phyloP scores from a whole-genome alignment of 2,888 invertebrate species.

The Eledona agricola region DNA sequence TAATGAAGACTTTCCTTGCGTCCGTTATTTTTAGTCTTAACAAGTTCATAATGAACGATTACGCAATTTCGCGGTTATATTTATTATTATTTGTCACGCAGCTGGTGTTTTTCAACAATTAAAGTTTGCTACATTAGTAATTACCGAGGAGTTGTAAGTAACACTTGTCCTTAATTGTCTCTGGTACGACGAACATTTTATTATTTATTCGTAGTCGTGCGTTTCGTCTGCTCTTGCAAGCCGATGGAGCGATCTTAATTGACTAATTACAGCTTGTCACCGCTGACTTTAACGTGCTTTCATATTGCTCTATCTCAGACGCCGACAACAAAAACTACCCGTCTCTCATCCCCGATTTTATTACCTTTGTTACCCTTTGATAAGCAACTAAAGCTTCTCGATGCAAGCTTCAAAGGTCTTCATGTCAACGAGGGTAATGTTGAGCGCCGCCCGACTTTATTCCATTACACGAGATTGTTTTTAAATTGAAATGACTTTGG shows the following conservation, averaged over 20 bases:
- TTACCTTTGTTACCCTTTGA: slow-evolving; percentile 37
- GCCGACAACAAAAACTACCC: slow-evolving; percentile 27
- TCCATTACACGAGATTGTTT: slow-evolving; percentile 42
- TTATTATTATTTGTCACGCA: slow-evolving; percentile 61
- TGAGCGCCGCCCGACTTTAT: slow-evolving; percentile 28
- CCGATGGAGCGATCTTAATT: slow-evolving; percentile 45
- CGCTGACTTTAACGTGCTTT: slow-evolving; percentile 33
- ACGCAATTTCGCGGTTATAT: slow-evolving; percentile 58
- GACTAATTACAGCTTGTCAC: slow-evolving; percentile 45
- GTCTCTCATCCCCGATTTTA: slow-evolving; percentile 24
- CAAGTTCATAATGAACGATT: slow-evolving; percentile 46
- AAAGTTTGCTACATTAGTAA: slow-evolving; percentile 62
- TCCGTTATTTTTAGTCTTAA: slow-evolving; percentile 42
- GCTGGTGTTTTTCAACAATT: slow-evolving; percentile 64
- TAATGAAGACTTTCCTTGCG: slow-evolving; percentile 39
- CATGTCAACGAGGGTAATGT: slow-evolving; percentile 33
- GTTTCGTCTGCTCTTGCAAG: slow-evolving; percentile 36
- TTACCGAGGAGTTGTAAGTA: slow-evolving; percentile 61
- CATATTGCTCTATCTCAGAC: slow-evolving; percentile 24
- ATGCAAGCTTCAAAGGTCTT: slow-evolving; percentile 29
- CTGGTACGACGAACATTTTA: slow-evolving; percentile 52
- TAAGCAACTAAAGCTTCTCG: slow-evolving; percentile 23
- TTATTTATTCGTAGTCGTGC: slow-evolving; percentile 46
- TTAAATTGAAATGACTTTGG: slow-evolving; percentile 41
- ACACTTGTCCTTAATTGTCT: slow-evolving; percentile 62